Evolutionary conservation across 2,797 vertebrate species (phyloP).

Genomic region (Dicrostonyx torquatus): DNA sequence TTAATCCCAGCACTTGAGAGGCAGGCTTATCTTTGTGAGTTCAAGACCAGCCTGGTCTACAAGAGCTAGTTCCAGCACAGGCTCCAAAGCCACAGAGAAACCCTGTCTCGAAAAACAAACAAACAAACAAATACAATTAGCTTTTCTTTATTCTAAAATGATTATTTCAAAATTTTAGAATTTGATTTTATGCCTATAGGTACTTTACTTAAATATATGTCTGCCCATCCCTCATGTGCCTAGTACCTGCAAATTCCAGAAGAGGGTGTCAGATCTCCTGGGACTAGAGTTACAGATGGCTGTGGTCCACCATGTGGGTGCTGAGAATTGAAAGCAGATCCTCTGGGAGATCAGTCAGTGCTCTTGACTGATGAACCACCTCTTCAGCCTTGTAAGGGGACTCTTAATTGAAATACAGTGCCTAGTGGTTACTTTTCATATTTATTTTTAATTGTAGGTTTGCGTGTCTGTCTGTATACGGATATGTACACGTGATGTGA

Average conservation of each 20-base stretch:
- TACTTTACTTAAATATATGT: not conserved
- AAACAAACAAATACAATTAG: not conserved
- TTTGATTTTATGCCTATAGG: not conserved
- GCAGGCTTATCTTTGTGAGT: no score
- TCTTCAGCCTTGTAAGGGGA: not conserved
- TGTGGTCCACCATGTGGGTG: not conserved
- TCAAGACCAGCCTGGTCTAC: no score
- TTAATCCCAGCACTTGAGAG: no score
- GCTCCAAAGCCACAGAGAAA: no score
- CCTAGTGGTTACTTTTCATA: not conserved
- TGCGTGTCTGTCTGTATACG: not conserved
- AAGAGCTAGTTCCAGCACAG: no score
- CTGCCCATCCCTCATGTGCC: not conserved
- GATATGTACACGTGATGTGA: not conserved
- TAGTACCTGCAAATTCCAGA: not conserved
- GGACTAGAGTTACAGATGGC: not conserved
- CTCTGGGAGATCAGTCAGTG: not conserved
- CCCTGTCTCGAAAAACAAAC: no score
- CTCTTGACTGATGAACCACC: not conserved
- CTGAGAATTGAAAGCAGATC: not conserved
- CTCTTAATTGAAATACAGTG: not conserved
- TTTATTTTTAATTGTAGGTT: not conserved
- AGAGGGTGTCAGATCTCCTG: not conserved
- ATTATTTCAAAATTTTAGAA: not conserved
- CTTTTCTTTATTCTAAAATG: constrained; percentile 39